Base-by-base conservation (phyloP, 2,888 invertebrate species). In the Drosophila yooni region DNA sequence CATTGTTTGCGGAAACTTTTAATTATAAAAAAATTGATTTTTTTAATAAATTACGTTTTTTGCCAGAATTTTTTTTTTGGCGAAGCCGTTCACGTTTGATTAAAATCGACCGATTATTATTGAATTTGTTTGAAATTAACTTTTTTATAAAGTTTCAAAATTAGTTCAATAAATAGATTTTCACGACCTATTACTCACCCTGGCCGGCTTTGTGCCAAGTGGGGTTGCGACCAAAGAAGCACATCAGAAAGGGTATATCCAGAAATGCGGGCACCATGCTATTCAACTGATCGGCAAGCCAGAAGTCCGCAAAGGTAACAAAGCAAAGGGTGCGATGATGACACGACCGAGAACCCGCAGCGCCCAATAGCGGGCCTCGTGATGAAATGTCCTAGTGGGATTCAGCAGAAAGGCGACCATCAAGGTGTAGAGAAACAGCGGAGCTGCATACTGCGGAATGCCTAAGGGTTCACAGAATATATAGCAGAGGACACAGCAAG, bases 271-370 rank as follows among this genome's bases (percentile, higher is more conserved):
- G 95, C 7, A 95, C 96, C 68, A 97, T 94, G 89, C 97, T 97
- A 91, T 97, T 97, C 50, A 97, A 92, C 92, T 97, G 97, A 94
- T 97, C 97, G 18, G 96, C 97, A 86, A 97, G 95, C 97, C 97
- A 97, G 94, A 97, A 97, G 93, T 97, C 97, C 72, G 97, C 97
- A 92, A 97, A 97, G 56, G 95, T 95, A 2, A 97, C 97, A 91
- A 95, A 95, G 88, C 96, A 96, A 96, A 96, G 27, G 97, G 97
- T 1, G 97, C 96, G 63, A 95, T 94, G 64, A 96, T 90, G 82
- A 96, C 95, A 31, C 96, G 94, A 93, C 94, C 95, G 94, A 93
- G 79, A 79, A 94, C 91, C 15, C 92, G 89, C 3, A 93, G 92
- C 5, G 97, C 95, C 97, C 97, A 97, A 91, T 96, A 95, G 51